Conservation (phyloP, 2,888 invertebrate species). For the Ormyrus pomaceus region DNA sequence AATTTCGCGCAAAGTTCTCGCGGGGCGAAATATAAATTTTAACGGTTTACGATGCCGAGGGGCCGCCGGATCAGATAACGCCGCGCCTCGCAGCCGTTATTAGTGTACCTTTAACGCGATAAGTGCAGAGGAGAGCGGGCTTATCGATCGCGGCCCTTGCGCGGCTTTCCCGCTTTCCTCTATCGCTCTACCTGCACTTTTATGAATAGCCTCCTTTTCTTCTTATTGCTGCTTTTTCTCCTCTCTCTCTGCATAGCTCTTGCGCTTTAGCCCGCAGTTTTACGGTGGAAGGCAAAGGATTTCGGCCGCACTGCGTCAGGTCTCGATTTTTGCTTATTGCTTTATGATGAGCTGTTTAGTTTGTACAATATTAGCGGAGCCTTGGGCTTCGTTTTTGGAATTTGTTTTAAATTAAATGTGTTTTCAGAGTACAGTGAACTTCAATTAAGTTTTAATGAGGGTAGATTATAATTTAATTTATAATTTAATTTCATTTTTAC, state of each 20-base stretch:
- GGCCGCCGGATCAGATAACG: conserved; percentile 49
- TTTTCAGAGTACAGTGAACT: too few relatives aligned
- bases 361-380: too few relatives aligned
- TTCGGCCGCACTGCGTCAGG: too few relatives aligned
- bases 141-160: conserved; percentile 53
- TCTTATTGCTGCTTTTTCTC: not conserved
- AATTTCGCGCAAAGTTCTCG: conserved; percentile 30
- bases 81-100: conserved; percentile 50
- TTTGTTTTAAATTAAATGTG: too few relatives aligned
- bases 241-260: not conserved
- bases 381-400: too few relatives aligned
- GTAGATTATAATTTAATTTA: too few relatives aligned
- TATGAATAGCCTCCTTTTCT: not conserved
- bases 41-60: conserved; percentile 36
- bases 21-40: conserved; percentile 45
- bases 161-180: not conserved
- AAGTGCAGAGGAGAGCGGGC: conserved; percentile 48
- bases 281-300: conserved; percentile 11
- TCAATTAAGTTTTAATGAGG: too few relatives aligned
- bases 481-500: too few relatives aligned
- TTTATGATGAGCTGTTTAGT: too few relatives aligned
- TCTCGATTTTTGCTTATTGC: too few relatives aligned
- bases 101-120: conserved; percentile 59
- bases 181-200: not conserved
- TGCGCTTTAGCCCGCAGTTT: not conserved